Conservation (phyloP, 2,797 vertebrate genomes). For the Acrossocheilus fasciatus region DNA sequence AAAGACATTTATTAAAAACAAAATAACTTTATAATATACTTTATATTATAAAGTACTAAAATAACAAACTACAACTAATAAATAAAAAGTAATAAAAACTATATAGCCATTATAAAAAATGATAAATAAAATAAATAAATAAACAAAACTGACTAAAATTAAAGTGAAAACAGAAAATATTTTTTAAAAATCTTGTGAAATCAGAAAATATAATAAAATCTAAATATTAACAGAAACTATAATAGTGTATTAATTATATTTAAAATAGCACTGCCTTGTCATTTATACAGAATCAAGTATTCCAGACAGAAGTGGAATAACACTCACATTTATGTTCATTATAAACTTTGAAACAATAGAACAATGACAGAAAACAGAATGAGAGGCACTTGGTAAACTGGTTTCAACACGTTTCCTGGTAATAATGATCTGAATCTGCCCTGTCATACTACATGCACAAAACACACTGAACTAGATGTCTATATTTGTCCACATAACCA, state of each 20-base stretch:
- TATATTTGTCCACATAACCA: not conserved
- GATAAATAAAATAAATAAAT: not conserved
- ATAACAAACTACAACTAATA: too few species aligned
- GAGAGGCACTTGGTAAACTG: not conserved
- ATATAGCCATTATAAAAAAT: not conserved
- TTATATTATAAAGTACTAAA: too few species aligned
- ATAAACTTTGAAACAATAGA: not conserved
- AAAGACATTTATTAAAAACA: not conserved
- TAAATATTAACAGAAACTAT: too few species aligned
- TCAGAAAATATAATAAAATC: too few species aligned
- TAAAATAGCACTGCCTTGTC: not conserved
- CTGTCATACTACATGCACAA: not conserved
- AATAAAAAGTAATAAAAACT: too few species aligned
- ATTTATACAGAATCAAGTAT: not conserved
- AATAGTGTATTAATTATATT: not conserved
- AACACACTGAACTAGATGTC: not conserved
- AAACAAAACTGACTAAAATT: not conserved
- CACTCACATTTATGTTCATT: not conserved
- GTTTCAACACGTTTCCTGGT: slow-evolving; percentile 15
- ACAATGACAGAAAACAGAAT: not conserved
- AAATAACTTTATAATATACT: too few species aligned
- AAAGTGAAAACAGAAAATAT: not conserved
- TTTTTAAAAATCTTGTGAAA: too few species aligned
- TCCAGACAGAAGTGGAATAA: not conserved
- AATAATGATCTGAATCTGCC: not conserved